A percentile compares a stretch with the other conserved stretches of the same genome.
These are phyloP conservation scores for Poeciliopsis presidionis DNA, from an alignment of 2,797 vertebrate species.

Conservation along the genomic window DNA sequence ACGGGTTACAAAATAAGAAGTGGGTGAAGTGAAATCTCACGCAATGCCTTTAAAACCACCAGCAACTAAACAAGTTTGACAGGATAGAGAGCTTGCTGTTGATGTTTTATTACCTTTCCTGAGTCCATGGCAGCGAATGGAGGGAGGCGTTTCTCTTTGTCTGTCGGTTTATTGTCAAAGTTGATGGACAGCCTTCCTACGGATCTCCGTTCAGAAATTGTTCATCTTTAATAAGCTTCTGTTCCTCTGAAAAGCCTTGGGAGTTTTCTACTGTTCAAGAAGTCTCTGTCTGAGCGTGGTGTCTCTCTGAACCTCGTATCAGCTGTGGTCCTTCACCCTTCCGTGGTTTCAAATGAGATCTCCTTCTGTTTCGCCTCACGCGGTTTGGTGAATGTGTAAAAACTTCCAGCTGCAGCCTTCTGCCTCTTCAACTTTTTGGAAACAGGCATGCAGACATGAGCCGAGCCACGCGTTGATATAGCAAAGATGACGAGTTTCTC, in stretches of 20 bases:
- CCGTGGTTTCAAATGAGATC: neutral
- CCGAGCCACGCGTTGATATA: neutral
- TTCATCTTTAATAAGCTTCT: constrained; percentile 3
- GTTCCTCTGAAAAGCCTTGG: constrained; percentile 1
- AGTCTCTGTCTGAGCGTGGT: neutral
- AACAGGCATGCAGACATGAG: neutral
- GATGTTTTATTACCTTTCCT: constrained; percentile 66
- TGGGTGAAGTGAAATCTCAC: constrained; percentile 7
- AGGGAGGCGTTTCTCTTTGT: neutral
- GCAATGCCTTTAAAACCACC: neutral
- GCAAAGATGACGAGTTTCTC: neutral
- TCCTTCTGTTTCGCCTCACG: neutral
- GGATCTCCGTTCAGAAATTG: constrained; percentile 28
- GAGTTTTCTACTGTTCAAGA: neutral
- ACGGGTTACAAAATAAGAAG: constrained; percentile 5
- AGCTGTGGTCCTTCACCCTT: neutral
- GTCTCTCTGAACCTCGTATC: neutral
- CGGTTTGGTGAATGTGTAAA: neutral
- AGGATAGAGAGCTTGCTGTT: neutral
- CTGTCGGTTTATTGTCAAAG: constrained; percentile 15
- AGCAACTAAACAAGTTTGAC: constrained; percentile 19
- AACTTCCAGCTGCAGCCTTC: neutral
- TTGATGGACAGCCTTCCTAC: constrained; percentile 18
- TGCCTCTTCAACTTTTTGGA: neutral
- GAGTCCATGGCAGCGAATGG: constrained; percentile 66